These are phyloP conservation scores for Zapornia atra DNA, from an alignment of 2,113 vertebrate species.

Conservation along the genomic window DNA sequence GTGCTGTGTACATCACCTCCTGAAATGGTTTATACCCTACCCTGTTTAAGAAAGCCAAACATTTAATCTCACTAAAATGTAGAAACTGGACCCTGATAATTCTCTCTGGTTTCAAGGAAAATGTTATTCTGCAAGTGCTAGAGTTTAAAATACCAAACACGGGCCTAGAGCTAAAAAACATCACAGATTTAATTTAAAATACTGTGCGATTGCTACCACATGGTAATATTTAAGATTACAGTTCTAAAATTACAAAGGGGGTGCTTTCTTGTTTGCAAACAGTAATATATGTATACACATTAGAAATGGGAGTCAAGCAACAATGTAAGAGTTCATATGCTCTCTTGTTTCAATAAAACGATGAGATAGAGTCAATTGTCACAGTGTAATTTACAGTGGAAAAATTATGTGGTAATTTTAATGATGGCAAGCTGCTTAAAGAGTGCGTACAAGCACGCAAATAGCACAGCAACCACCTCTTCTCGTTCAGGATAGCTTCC, in stretches of 20 bases:
- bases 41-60: not conserved
- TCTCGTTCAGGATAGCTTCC: not conserved
- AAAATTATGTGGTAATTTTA: slow-evolving; percentile 10
- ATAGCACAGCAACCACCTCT: not conserved
- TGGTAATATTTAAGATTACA: not conserved
- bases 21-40: not conserved
- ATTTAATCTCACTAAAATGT: not conserved
- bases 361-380: not conserved
- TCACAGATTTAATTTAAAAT: not conserved
- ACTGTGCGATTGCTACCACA: not conserved
- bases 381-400: slow-evolving; percentile 9
- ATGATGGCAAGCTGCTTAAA: not conserved
- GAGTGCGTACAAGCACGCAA: not conserved
- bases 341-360: not conserved
- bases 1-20: fast-evolving
- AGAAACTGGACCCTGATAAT: not conserved
- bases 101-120: not conserved
- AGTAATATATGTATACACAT: not conserved
- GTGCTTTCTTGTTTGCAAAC: not conserved
- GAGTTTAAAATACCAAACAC: not conserved
- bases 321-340: not conserved
- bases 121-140: not conserved
- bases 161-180: not conserved
- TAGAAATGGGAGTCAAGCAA: not conserved
- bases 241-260: not conserved